Conservation (phyloP, 1,140 invertebrate genomes). For the Arion vulgaris region DNA sequence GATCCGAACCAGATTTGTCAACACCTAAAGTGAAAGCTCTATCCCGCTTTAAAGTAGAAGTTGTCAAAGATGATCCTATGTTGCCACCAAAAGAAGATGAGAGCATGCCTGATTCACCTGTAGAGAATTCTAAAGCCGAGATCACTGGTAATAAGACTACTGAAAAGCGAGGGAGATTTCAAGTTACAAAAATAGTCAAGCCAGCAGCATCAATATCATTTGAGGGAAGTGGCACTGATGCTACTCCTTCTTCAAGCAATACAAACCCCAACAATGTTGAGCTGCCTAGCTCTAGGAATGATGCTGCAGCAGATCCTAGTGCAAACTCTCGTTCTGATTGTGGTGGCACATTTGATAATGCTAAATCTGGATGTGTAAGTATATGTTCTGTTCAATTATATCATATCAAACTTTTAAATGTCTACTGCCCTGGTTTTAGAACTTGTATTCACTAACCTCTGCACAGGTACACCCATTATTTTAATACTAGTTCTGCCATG, state of each 20-base stretch:
- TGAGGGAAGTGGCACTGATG: not conserved
- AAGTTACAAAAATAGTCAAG: conserved; percentile 34
- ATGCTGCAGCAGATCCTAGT: not conserved
- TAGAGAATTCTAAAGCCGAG: not conserved
- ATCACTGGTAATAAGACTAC: not conserved
- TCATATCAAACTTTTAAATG: too few species aligned
- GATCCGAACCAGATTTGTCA: conserved; percentile 36
- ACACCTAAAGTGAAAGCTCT: conserved; percentile 22
- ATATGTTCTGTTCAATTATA: conserved; percentile 9
- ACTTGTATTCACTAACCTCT: too few species aligned
- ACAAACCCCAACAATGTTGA: conserved; percentile 1
- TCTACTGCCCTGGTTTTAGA: too few species aligned
- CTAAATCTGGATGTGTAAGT: conserved; percentile 24
- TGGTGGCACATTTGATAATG: conserved; percentile 4
- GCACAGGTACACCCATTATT: too few species aligned
- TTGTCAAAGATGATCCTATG: conserved; percentile 26
- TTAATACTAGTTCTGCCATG: too few species aligned
- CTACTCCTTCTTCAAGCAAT: not conserved
- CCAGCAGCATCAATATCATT: not conserved
- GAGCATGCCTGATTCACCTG: conserved; percentile 9
- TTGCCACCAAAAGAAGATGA: not conserved
- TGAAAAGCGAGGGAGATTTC: conserved; percentile 32
- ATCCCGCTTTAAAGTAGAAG: conserved; percentile 36
- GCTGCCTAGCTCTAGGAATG: not conserved
- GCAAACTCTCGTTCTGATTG: not conserved